phyloP scores from a whole-genome alignment of 2,888 invertebrate genomes.

The Helicoverpa assulta region DNA sequence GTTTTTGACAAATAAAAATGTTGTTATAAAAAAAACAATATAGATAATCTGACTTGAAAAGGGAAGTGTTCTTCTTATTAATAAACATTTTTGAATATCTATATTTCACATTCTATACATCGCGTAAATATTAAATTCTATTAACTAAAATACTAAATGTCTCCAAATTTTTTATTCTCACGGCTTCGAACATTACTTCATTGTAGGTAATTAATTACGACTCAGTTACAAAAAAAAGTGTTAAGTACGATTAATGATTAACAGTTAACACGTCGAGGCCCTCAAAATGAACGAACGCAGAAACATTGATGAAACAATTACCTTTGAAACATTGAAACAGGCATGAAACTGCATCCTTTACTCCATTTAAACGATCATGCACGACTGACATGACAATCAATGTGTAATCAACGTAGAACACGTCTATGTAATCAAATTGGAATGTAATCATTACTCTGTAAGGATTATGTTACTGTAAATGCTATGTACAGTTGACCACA shows the following conservation, averaged over 20 bases:
- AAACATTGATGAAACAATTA: constrained; percentile 17
- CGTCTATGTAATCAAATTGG: constrained; percentile 24
- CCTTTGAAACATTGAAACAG: constrained; percentile 2
- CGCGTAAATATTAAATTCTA: not conserved
- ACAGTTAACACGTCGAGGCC: not conserved
- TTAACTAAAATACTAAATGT: not conserved
- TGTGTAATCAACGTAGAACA: constrained; percentile 12
- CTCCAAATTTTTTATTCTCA: too few species aligned
- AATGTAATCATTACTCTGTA: constrained; percentile 25
- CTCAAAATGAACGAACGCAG: constrained; percentile 13
- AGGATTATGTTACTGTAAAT: constrained; percentile 5
- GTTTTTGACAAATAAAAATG: not conserved
- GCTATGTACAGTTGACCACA: constrained; percentile 11
- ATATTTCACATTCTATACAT: not conserved
- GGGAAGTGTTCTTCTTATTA: not conserved
- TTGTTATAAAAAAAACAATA: not conserved
- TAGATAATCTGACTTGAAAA: not conserved
- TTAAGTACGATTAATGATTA: too few species aligned
- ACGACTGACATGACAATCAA: constrained; percentile 28
- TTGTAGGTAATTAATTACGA: not conserved
- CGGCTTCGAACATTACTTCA: not conserved
- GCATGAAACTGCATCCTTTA: constrained; percentile 24
- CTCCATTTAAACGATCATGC: constrained; percentile 15
- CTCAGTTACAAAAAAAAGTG: too few species aligned
- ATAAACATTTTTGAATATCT: not conserved